A percentile compares a stretch with the other conserved stretches of the same genome.
Conservation (phyloP, 1,140 invertebrate genomes). For the Drosophila baimaii region DNA sequence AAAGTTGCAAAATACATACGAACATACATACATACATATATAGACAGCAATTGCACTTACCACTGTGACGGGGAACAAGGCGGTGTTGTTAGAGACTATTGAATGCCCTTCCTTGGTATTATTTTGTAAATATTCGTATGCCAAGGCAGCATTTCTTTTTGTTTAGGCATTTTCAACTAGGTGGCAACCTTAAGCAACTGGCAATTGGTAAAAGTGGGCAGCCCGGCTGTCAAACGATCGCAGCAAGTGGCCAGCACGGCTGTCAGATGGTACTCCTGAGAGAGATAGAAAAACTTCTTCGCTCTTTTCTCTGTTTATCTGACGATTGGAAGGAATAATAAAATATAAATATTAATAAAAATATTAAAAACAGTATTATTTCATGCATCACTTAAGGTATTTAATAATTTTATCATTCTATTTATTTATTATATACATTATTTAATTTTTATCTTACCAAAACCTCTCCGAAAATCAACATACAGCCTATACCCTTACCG, state of each 20-base stretch:
- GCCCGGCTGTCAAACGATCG: neutral
- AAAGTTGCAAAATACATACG: slow-evolving; percentile 28
- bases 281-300: neutral
- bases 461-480: neutral
- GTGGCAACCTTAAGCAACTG: neutral
- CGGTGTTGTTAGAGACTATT: neutral
- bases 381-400: too few relatives aligned
- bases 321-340: too few relatives aligned
- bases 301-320: neutral
- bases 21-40: neutral
- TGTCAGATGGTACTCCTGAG: neutral
- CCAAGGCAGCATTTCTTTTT: too few relatives aligned
- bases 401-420: too few relatives aligned
- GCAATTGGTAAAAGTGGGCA: neutral
- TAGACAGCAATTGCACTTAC: slow-evolving; percentile 16
- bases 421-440: neutral
- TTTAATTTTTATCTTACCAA: neutral
- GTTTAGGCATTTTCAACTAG: neutral
- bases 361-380: too few relatives aligned
- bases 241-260: neutral
- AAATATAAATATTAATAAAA: neutral
- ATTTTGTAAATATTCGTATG: neutral
- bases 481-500: neutral
- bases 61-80: neutral
- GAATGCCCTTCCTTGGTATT: neutral